phyloP scores from a whole-genome alignment of 2,888 invertebrate species.

The Conchocele bisecta region DNA sequence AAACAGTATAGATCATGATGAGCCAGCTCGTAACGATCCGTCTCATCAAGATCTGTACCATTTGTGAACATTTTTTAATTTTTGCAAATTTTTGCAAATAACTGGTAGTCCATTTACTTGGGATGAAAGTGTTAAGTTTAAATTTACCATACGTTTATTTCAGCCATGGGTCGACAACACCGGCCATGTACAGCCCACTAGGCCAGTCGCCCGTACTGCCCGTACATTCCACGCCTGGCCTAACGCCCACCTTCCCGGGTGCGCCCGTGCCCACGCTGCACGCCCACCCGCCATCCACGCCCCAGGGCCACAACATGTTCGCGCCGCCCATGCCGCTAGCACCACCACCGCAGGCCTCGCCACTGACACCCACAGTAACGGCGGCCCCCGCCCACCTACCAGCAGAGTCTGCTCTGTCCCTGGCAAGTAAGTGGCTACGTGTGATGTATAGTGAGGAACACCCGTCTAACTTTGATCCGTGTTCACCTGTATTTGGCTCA shows the following conservation, averaged over 20 bases:
- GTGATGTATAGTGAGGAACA: too few species aligned
- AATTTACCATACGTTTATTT: slow-evolving; percentile 8
- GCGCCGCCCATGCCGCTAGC: slow-evolving; percentile 73
- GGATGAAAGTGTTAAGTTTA: too few species aligned
- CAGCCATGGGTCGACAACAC: slow-evolving; percentile 34
- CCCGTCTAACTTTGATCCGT: too few species aligned
- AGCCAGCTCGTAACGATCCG: too few species aligned
- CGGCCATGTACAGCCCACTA: slow-evolving; percentile 59
- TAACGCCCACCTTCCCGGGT: slow-evolving; percentile 43
- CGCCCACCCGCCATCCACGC: slow-evolving; percentile 43
- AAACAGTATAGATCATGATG: too few species aligned
- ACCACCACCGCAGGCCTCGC: slow-evolving; percentile 59
- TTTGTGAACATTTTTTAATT: too few species aligned
- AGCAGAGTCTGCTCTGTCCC: slow-evolving; percentile 38
- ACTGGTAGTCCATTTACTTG: too few species aligned
- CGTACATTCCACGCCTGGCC: slow-evolving; percentile 61
- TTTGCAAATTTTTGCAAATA: too few species aligned
- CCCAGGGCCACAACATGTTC: slow-evolving; percentile 68
- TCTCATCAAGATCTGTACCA: too few species aligned
- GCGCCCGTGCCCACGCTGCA: slow-evolving; percentile 46
- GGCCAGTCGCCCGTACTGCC: slow-evolving; percentile 57
- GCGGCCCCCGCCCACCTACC: slow-evolving; percentile 39
- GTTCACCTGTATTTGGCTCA: too few species aligned
- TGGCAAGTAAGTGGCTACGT: slow-evolving; percentile 56
- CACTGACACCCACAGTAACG: slow-evolving; percentile 50